Percentiles rank a stretch among this genome's conserved stretches.
These are phyloP conservation scores for Panagrolaimus sp. DNA, from an alignment of 1,140 invertebrate species.

Conservation along the genomic window DNA sequence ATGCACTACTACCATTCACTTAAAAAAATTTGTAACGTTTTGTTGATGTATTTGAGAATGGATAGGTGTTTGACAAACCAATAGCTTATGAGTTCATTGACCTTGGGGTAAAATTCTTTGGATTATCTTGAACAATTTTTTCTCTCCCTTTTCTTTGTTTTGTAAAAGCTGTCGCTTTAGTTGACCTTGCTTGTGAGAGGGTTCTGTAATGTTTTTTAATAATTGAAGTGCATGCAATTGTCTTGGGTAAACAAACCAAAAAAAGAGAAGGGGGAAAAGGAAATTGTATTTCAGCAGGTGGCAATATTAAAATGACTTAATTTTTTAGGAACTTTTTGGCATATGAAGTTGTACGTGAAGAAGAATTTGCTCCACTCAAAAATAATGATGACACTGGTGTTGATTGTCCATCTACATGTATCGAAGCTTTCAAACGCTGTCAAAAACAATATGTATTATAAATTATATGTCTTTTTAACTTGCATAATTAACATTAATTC, in stretches of 20 bases:
- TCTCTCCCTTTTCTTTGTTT: no score
- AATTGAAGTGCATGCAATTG: no score
- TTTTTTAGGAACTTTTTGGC: constrained; percentile 72
- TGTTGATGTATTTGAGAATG: neutral
- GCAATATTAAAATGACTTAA: neutral
- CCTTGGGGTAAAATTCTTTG: no score
- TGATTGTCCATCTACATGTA: constrained; percentile 79
- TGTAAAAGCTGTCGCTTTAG: no score
- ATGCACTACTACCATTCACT: constrained; percentile 9
- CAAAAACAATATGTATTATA: neutral
- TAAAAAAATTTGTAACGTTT: neutral
- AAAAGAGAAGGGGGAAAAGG: no score
- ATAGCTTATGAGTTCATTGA: no score
- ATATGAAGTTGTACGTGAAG: constrained; percentile 82
- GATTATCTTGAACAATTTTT: no score
- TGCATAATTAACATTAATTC: no score
- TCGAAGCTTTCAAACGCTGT: constrained; percentile 67
- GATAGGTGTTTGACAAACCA: neutral
- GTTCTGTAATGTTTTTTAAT: no score
- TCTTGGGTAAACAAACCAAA: no score
- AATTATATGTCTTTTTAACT: no score
- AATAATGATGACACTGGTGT: constrained; percentile 72
- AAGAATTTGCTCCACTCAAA: constrained; percentile 94
- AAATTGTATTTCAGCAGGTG: neutral
- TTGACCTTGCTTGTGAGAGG: no score